These are phyloP conservation scores for Nasonia vitripennis DNA, from an alignment of 1,140 invertebrate genomes.

Conservation along the genomic window DNA sequence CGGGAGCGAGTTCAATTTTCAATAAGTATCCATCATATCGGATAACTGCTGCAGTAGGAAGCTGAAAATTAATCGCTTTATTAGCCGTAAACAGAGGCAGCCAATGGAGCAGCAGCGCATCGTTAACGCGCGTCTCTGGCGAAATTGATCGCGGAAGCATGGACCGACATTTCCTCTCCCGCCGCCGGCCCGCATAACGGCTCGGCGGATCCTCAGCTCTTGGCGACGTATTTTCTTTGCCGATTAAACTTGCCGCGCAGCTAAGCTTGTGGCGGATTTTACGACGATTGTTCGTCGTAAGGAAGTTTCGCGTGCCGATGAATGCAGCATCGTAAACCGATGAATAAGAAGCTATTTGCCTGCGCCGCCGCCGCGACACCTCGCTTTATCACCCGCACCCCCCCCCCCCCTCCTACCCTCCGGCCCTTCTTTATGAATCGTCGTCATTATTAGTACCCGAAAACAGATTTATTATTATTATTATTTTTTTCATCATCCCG, in stretches of 20 bases:
- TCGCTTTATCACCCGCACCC: not conserved
- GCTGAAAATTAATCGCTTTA: conserved; percentile 48
- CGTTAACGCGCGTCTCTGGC: conserved; percentile 10
- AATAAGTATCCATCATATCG: not conserved
- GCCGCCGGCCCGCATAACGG: not conserved
- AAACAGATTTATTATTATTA: not conserved
- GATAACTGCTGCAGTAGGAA: not conserved
- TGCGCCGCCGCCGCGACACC: not conserved
- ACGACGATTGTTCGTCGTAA: conserved; percentile 59
- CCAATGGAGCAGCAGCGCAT: not conserved
- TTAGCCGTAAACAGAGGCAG: conserved; percentile 39
- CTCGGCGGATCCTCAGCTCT: not conserved
- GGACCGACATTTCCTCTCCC: not conserved
- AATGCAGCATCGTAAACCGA: conserved; percentile 58
- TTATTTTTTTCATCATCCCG: not conserved
- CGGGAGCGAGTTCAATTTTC: not conserved
- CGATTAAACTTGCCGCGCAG: conserved; percentile 23
- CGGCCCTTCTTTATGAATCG: not conserved
- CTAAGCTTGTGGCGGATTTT: conserved; percentile 54
- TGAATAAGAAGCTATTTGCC: conserved; percentile 59
- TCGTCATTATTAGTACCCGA: not conserved
- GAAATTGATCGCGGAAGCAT: conserved; percentile 40
- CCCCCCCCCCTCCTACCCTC: not conserved
- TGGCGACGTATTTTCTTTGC: conserved; percentile 23
- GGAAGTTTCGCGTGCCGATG: conserved; percentile 57